phyloP scores from a whole-genome alignment of 2,888 invertebrate species.

The Parapristionchus giblindavisi region DNA sequence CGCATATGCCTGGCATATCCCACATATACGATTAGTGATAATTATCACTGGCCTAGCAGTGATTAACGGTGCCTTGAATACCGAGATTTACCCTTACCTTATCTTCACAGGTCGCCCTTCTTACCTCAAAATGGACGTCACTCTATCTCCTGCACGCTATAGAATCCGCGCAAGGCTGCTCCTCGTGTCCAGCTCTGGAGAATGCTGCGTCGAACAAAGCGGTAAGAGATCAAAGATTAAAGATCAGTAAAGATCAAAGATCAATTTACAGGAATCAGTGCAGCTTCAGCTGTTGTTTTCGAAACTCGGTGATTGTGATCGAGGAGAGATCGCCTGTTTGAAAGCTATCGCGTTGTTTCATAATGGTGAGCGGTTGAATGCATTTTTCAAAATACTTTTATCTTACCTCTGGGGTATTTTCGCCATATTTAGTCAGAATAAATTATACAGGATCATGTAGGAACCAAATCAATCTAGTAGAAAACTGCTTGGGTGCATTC shows the following conservation, averaged over 20 bases:
- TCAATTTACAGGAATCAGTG: neutral
- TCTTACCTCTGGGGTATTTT: too few species aligned
- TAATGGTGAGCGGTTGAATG: neutral
- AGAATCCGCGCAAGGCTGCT: constrained; percentile 33
- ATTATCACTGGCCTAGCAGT: too few species aligned
- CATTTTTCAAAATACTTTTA: neutral
- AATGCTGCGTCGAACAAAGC: constrained; percentile 89
- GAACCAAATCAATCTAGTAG: too few species aligned
- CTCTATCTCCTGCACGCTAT: constrained; percentile 40
- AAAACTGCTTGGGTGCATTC: too few species aligned
- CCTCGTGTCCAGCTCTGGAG: constrained; percentile 76
- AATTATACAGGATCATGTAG: too few species aligned
- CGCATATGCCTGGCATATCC: too few species aligned
- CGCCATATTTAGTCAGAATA: too few species aligned
- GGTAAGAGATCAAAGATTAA: constrained; percentile 74
- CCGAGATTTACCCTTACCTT: neutral
- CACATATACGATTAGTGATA: too few species aligned
- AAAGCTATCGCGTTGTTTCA: constrained; percentile 32
- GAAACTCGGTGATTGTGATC: neutral
- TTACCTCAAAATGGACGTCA: constrained; percentile 39
- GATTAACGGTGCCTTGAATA: too few species aligned
- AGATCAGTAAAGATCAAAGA: neutral
- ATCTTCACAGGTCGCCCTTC: constrained; percentile 30
- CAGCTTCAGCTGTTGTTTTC: neutral
- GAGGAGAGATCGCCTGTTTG: constrained; percentile 33